Evolutionary conservation across 2,113 vertebrate genomes (phyloP).

Genomic region (Notiomystis cincta): DNA sequence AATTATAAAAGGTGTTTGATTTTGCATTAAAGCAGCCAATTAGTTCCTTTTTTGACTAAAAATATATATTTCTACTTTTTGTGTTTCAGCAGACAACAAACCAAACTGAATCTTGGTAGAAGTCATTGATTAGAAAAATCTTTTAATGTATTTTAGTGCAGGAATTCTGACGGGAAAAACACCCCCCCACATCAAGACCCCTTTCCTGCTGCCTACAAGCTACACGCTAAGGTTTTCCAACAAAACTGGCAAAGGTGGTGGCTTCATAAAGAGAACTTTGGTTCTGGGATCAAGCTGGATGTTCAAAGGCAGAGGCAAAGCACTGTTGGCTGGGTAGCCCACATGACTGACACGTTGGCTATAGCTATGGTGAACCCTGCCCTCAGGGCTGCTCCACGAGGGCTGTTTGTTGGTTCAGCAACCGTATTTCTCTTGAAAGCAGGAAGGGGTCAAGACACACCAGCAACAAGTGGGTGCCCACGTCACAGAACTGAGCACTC

Average conservation of each 20-base stretch:
- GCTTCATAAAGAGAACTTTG: neutral
- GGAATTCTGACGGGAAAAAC: neutral
- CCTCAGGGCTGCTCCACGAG: neutral
- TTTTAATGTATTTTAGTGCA: neutral
- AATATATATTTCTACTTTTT: conserved; percentile 35
- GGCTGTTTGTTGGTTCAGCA: neutral
- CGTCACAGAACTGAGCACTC: neutral
- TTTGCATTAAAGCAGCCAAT: conserved; percentile 63
- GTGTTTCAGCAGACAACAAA: conserved; percentile 12
- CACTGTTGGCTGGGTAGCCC: neutral
- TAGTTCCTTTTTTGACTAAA: conserved; percentile 53
- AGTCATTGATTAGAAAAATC: neutral
- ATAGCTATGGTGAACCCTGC: neutral
- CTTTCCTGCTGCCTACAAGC: neutral
- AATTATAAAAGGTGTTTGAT: conserved; percentile 71
- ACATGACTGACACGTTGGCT: neutral
- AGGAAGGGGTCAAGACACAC: neutral
- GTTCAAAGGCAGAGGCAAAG: neutral
- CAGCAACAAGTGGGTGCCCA: neutral
- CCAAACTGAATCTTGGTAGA: neutral
- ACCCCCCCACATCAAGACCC: neutral
- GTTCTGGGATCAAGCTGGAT: neutral
- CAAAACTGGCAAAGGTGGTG: neutral
- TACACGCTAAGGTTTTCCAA: neutral
- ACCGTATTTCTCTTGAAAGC: conserved; percentile 4